Percentiles rank a stretch among this genome's conserved stretches.
These are phyloP conservation scores for Nomada fabriciana DNA, from an alignment of 2,888 invertebrate genomes.

Conservation along the genomic window DNA sequence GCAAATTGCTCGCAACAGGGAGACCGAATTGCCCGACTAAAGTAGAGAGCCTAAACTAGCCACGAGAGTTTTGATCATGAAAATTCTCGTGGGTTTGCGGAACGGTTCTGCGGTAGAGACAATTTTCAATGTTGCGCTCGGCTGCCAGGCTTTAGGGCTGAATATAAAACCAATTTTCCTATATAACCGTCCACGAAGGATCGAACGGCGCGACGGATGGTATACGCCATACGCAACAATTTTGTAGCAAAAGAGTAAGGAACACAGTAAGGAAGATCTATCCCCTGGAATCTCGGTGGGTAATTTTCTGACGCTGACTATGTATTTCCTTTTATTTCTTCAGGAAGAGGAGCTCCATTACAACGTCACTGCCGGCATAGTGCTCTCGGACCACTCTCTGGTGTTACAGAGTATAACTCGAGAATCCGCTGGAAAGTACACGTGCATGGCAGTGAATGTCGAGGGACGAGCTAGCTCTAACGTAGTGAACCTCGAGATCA, in stretches of 20 bases:
- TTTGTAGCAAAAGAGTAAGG: slow-evolving; percentile 12
- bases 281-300: slow-evolving; percentile 11
- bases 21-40: background rate
- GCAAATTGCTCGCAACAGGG: too few species aligned
- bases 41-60: background rate
- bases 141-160: slow-evolving; percentile 17
- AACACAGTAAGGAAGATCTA: too few species aligned
- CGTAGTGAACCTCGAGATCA: slow-evolving; percentile 84
- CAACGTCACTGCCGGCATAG: slow-evolving; percentile 92
- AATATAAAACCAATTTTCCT: background rate
- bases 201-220: slow-evolving; percentile 10
- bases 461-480: slow-evolving; percentile 90
- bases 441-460: slow-evolving; percentile 93
- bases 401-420: slow-evolving; percentile 94
- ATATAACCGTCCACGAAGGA: background rate
- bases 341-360: slow-evolving; percentile 94
- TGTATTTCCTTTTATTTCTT: slow-evolving; percentile 69
- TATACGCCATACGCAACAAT: too few species aligned
- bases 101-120: slow-evolving; percentile 22
- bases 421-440: slow-evolving; percentile 94
- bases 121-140: slow-evolving; percentile 37
- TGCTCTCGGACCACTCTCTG: slow-evolving; percentile 94
- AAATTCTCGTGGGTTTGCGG: slow-evolving; percentile 4
- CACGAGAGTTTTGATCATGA: too few species aligned
- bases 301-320: background rate